phyloP scores from a whole-genome alignment of 2,113 vertebrate genomes.

The Podarcis cretensis region DNA sequence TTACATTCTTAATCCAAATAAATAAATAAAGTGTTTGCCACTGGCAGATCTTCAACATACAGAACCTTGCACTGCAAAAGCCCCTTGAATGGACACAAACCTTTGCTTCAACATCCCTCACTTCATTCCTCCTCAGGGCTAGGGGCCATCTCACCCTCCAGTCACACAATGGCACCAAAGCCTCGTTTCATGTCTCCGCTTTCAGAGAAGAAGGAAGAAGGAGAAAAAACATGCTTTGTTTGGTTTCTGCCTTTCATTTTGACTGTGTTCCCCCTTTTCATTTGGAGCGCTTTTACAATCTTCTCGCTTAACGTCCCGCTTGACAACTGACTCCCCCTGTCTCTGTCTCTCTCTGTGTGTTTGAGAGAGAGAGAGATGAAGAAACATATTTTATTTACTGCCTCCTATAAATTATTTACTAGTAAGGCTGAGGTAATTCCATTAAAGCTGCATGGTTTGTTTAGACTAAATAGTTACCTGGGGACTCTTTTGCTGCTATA shows the following conservation, averaged over 20 bases:
- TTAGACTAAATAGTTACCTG: conserved; percentile 71
- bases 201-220: conserved; percentile 6
- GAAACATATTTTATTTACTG: conserved; percentile 80
- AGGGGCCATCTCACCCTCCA: not conserved
- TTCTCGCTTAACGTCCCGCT: conserved; percentile 47
- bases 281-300: conserved; percentile 39
- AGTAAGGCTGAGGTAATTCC: conserved; percentile 71
- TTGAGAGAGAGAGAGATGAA: conserved; percentile 55
- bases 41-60: not conserved
- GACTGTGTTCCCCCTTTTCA: not conserved
- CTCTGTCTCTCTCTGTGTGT: conserved; percentile 8
- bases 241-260: not conserved
- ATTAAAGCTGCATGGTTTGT: conserved; percentile 71
- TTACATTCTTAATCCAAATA: no score
- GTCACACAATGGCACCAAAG: not conserved
- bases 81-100: not conserved
- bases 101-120: not conserved
- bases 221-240: conserved; percentile 13
- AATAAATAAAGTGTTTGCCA: not conserved
- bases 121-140: not conserved
- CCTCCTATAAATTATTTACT: conserved; percentile 79
- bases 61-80: not conserved
- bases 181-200: not conserved
- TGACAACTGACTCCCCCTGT: conserved; percentile 47
- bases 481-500: conserved; percentile 59